Evolutionary conservation across 2,888 invertebrate genomes (phyloP).

Genomic region (Nomada fabriciana): DNA sequence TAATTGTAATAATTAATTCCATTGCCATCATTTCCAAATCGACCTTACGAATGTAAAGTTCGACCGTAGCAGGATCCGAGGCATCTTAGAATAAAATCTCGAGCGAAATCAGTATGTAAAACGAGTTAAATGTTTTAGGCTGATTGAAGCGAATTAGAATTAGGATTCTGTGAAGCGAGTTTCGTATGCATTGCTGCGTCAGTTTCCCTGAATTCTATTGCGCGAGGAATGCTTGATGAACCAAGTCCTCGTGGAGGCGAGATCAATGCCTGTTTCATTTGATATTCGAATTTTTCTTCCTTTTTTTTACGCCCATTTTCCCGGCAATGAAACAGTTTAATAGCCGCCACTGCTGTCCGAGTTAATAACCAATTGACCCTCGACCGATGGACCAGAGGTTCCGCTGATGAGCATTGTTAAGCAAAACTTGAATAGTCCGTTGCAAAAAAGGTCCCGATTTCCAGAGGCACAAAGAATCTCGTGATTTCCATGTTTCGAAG

Average conservation of each 20-base stretch:
- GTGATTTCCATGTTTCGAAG: not conserved
- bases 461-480: not conserved
- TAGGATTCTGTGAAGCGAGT: not conserved
- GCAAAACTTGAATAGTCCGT: conserved; percentile 11
- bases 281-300: not conserved
- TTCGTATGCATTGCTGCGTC: not conserved
- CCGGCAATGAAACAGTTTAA: conserved; percentile 73
- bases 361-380: conserved; percentile 83
- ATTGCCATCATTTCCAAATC: too few relatives aligned
- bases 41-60: too few relatives aligned
- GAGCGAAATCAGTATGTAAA: not conserved
- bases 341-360: conserved; percentile 72
- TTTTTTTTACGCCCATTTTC: conserved; percentile 50
- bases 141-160: not conserved
- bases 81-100: too few relatives aligned
- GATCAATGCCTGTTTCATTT: not conserved
- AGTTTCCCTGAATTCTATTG: not conserved
- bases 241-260: too few relatives aligned
- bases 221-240: not conserved
- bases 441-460: conserved; percentile 25
- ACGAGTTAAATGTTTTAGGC: not conserved
- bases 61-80: too few relatives aligned
- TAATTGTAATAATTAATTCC: too few relatives aligned
- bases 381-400: conserved; percentile 77
- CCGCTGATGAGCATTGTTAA: conserved; percentile 56